Evolutionary conservation across 2,113 vertebrate genomes (phyloP).

Genomic region (Phalacrocorax brasilianus): DNA sequence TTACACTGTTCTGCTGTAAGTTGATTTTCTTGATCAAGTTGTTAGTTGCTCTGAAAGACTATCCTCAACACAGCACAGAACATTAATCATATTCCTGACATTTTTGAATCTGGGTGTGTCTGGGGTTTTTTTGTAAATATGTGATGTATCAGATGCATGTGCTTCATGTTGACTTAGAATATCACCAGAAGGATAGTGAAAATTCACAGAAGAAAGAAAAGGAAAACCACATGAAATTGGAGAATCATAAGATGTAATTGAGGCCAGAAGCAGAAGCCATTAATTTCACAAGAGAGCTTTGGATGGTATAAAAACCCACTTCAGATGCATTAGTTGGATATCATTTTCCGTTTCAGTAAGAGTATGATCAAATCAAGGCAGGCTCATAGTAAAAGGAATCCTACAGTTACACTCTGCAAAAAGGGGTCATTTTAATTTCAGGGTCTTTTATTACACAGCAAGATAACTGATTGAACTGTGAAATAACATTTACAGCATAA

Average conservation of each 20-base stretch:
- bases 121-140: conserved; percentile 7
- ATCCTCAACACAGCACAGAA: not conserved
- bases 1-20: not conserved
- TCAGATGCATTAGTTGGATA: conserved; percentile 60
- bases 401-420: conserved; percentile 55
- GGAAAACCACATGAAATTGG: not conserved
- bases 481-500: conserved; percentile 70
- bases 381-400: conserved; percentile 42
- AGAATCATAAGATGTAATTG: conserved; percentile 23
- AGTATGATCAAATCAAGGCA: conserved; percentile 62
- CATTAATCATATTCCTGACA: conserved; percentile 4
- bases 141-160: not conserved
- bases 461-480: conserved; percentile 67
- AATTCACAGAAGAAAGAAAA: conserved; percentile 24
- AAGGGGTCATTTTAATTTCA: conserved; percentile 72
- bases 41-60: conserved; percentile 27
- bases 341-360: conserved; percentile 49
- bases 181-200: not conserved
- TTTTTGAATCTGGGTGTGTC: not conserved
- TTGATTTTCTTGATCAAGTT: conserved; percentile 46
- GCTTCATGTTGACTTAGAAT: not conserved
- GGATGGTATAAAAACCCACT: conserved; percentile 49
- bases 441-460: conserved; percentile 65
- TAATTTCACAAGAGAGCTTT: conserved; percentile 58
- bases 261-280: conserved; percentile 50